Evolutionary conservation across 2,797 vertebrate genomes (phyloP).

Genomic region (Lepilemur ruficaudatus): DNA sequence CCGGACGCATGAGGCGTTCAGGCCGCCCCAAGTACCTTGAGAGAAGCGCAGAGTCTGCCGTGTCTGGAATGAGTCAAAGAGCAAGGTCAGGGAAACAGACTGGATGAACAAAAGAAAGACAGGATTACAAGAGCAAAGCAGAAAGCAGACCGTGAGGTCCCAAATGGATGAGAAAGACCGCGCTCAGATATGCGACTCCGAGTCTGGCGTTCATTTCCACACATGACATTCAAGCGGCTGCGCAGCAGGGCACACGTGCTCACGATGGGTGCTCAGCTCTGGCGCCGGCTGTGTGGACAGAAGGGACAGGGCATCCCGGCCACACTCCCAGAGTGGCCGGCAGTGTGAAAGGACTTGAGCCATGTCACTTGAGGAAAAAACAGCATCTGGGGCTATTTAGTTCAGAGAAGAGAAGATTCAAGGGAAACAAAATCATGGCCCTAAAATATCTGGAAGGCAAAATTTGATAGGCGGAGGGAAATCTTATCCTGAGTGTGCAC

Average conservation of each 20-base stretch:
- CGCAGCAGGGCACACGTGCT: accelerated
- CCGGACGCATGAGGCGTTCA: background rate
- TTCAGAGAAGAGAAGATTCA: background rate
- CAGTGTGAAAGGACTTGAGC: background rate
- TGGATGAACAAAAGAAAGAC: background rate
- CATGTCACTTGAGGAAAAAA: background rate
- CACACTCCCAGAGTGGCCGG: background rate
- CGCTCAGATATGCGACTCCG: background rate
- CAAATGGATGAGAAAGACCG: background rate
- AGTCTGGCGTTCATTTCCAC: too few relatives aligned
- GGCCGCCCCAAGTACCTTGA: background rate
- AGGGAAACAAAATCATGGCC: too few relatives aligned
- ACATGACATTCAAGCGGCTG: too few relatives aligned
- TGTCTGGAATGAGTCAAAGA: background rate
- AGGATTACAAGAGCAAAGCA: accelerated
- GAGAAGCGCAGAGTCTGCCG: background rate
- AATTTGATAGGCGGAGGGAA: background rate
- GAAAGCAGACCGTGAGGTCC: accelerated
- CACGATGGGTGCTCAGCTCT: background rate
- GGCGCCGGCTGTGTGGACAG: accelerated
- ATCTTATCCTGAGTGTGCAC: accelerated
- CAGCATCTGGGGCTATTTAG: background rate
- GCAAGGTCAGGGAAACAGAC: background rate
- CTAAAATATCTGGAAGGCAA: background rate
- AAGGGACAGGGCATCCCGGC: accelerated